Conservation (phyloP, 1,140 invertebrate genomes). For the Lethocerus indicus region DNA sequence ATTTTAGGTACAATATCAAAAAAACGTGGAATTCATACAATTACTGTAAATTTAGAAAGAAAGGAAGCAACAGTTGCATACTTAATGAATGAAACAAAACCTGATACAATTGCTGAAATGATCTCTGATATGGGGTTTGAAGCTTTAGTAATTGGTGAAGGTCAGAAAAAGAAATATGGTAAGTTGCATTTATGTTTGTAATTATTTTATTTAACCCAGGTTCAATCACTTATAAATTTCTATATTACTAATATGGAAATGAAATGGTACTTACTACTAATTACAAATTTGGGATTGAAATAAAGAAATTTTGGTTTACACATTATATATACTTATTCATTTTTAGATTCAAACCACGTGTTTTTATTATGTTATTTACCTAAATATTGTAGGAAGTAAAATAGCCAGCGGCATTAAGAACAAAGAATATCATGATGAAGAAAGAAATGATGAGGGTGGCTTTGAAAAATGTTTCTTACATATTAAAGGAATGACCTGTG, state of each 20-base stretch:
- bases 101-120: slow-evolving; percentile 36
- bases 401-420: slow-evolving; percentile 6
- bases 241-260: too few species aligned
- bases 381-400: too few species aligned
- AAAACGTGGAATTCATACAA: slow-evolving; percentile 35
- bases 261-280: too few species aligned
- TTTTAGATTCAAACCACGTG: too few species aligned
- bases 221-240: too few species aligned
- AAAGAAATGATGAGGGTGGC: slow-evolving; percentile 16
- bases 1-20: slow-evolving; percentile 33
- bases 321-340: too few species aligned
- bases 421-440: slow-evolving; percentile 3
- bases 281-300: too few species aligned
- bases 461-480: slow-evolving; percentile 54
- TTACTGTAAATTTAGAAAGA: slow-evolving; percentile 37
- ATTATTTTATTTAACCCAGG: too few species aligned
- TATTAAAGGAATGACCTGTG: slow-evolving; percentile 89
- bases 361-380: too few species aligned
- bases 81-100: slow-evolving; percentile 25
- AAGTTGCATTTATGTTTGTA: slow-evolving; percentile 7
- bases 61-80: slow-evolving; percentile 40
- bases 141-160: slow-evolving; percentile 30
- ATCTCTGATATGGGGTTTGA: slow-evolving; percentile 59
- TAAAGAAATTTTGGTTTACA: too few species aligned
- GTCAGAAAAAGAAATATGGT: slow-evolving; percentile 6